phyloP scores from a whole-genome alignment of 1,140 invertebrate genomes.

The Macrostomum lignano region DNA sequence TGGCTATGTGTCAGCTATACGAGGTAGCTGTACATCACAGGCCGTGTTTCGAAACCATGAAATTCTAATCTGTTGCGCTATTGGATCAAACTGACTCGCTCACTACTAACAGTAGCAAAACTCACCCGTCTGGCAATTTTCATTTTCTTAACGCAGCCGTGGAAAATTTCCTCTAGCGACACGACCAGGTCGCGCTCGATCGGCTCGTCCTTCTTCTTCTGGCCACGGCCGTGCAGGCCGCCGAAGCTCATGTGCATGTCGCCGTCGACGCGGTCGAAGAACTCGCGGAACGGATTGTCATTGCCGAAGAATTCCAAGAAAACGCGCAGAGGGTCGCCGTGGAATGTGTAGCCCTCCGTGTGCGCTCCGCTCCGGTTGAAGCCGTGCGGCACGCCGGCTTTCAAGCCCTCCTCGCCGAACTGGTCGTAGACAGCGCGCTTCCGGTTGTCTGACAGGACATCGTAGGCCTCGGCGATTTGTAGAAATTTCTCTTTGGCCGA shows the following conservation, averaged over 20 bases:
- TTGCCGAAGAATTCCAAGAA: slow-evolving; percentile 29
- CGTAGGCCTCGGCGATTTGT: slow-evolving; percentile 26
- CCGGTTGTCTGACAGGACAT: slow-evolving; percentile 22
- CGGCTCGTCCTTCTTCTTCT: slow-evolving; percentile 23
- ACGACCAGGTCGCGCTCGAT: slow-evolving; percentile 23
- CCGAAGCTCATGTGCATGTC: slow-evolving; percentile 28
- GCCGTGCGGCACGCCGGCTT: slow-evolving; percentile 23
- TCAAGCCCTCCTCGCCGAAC: slow-evolving; percentile 29
- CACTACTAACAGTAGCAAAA: no score
- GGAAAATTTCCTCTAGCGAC: slow-evolving; percentile 26
- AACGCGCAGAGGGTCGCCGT: slow-evolving; percentile 23
- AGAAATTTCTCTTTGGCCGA: slow-evolving; percentile 28
- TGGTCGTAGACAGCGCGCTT: slow-evolving; percentile 27
- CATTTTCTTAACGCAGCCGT: slow-evolving; percentile 92
- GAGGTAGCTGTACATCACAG: no score
- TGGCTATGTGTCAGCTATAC: no score
- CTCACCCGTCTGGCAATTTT: slow-evolving; percentile 69
- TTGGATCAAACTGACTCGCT: slow-evolving; percentile 20
- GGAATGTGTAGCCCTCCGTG: slow-evolving; percentile 27
- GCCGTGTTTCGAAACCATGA: no score
- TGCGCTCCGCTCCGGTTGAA: slow-evolving; percentile 18
- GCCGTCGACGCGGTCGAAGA: slow-evolving; percentile 24
- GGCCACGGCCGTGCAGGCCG: slow-evolving; percentile 20
- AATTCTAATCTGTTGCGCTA: no score
- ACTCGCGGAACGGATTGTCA: slow-evolving; percentile 28